Percentiles rank a stretch among this genome's conserved stretches.
Evolutionary conservation across 2,113 vertebrate species (phyloP).

Genomic region (Carassius carassius): DNA sequence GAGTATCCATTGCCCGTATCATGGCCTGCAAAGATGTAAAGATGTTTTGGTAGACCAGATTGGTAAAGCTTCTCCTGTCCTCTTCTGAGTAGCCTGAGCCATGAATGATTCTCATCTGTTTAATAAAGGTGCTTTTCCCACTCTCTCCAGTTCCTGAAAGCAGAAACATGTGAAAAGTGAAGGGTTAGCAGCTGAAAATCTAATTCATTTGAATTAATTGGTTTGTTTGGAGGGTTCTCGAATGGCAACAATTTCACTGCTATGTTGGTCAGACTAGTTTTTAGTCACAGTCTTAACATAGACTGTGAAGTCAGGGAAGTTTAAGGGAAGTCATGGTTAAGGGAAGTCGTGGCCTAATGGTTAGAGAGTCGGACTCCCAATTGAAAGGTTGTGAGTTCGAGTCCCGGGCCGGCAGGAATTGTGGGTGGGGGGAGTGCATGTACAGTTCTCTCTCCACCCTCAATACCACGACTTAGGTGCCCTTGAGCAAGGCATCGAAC

Average conservation of each 20-base stretch:
- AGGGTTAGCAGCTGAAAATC: background rate
- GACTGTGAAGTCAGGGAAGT: too few relatives aligned
- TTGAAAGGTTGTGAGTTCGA: too few relatives aligned
- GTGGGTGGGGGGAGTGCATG: too few relatives aligned
- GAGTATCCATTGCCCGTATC: conserved; percentile 90
- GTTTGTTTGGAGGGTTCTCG: background rate
- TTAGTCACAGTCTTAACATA: too few relatives aligned
- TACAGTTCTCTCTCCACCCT: too few relatives aligned
- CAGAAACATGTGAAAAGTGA: background rate
- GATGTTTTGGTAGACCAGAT: conserved; percentile 96
- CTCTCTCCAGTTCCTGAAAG: conserved; percentile 78
- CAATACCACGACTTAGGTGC: too few relatives aligned
- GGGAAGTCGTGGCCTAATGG: too few relatives aligned
- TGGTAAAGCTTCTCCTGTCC: conserved; percentile 90
- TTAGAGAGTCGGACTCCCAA: too few relatives aligned
- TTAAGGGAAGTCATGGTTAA: too few relatives aligned
- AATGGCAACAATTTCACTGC: background rate
- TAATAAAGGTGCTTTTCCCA: conserved; percentile 79
- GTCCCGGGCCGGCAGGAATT: too few relatives aligned
- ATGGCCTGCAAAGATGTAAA: conserved; percentile 96
- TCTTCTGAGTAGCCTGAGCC: conserved; percentile 95
- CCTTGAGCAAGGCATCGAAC: too few relatives aligned
- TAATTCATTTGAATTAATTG: background rate
- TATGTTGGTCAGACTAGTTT: too few relatives aligned
- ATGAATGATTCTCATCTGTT: conserved; percentile 82